Evolutionary conservation across 2,888 invertebrate species (phyloP).

Genomic region (Psococerastis gibbosa): DNA sequence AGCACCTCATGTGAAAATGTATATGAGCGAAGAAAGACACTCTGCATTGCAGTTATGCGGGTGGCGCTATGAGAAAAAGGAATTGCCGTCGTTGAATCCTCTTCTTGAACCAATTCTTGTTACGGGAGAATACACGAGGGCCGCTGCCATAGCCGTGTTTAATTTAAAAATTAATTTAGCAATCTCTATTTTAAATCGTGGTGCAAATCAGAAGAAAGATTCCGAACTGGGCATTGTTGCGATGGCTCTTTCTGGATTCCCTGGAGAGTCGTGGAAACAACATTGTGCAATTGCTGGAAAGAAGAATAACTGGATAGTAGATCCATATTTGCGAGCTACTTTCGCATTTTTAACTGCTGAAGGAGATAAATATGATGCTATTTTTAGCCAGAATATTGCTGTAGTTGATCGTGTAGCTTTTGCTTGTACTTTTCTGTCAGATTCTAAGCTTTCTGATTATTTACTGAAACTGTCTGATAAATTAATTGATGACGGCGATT

Average conservation of each 20-base stretch:
- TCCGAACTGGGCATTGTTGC: slow-evolving; percentile 40
- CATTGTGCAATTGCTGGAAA: slow-evolving; percentile 51
- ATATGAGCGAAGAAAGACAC: slow-evolving; percentile 52
- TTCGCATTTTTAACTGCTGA: slow-evolving; percentile 79
- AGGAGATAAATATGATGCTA: slow-evolving; percentile 50
- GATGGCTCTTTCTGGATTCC: slow-evolving; percentile 69
- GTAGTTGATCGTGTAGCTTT: slow-evolving; percentile 83
- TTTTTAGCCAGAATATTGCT: slow-evolving; percentile 64
- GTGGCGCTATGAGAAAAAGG: slow-evolving; percentile 62
- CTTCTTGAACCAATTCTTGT: slow-evolving; percentile 38
- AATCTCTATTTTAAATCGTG: slow-evolving; percentile 66
- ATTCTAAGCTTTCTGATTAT: slow-evolving; percentile 59
- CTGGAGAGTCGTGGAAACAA: slow-evolving; percentile 68
- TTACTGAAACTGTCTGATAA: slow-evolving; percentile 47
- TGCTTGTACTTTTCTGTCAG: slow-evolving; percentile 69
- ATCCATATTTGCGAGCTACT: slow-evolving; percentile 78
- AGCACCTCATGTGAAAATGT: slow-evolving; percentile 20
- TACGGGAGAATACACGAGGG: slow-evolving; percentile 55
- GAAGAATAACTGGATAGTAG: slow-evolving; percentile 62
- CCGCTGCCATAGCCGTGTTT: slow-evolving; percentile 82
- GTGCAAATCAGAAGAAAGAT: slow-evolving; percentile 30
- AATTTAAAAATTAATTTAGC: slow-evolving; percentile 68
- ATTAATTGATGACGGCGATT: slow-evolving; percentile 55
- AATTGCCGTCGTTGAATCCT: slow-evolving; percentile 30
- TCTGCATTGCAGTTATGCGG: slow-evolving; percentile 73